phyloP scores from a whole-genome alignment of 1,140 invertebrate genomes.

The Drosophila murphyi region DNA sequence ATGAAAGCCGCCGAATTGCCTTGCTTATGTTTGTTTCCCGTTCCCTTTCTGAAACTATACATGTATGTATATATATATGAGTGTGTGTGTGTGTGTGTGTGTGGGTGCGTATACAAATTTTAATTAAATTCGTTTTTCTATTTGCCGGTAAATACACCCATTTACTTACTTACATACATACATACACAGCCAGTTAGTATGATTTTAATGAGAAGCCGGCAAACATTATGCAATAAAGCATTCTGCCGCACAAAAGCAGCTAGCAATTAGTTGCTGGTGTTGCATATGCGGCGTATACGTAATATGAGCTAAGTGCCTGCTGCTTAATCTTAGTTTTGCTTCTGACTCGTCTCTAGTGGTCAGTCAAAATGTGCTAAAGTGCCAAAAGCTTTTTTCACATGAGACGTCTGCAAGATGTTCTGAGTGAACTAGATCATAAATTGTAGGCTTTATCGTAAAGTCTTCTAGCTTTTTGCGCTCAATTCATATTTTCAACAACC shows the following conservation, averaged over 20 bases:
- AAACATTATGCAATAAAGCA: slow-evolving; percentile 40
- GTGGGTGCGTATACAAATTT: slow-evolving; percentile 54
- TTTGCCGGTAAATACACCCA: slow-evolving; percentile 43
- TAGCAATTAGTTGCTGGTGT: slow-evolving; percentile 39
- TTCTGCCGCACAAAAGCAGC: slow-evolving; percentile 31
- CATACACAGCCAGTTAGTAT: slow-evolving; percentile 4
- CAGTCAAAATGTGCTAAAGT: slow-evolving; percentile 2
- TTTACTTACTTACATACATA: slow-evolving; percentile 20
- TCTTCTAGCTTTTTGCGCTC: too few species aligned
- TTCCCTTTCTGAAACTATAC: slow-evolving; percentile 16
- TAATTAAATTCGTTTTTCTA: slow-evolving; percentile 61
- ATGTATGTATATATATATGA: background rate
- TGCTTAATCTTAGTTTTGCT: slow-evolving; percentile 5
- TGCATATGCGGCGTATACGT: slow-evolving; percentile 33
- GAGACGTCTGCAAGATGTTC: too few species aligned
- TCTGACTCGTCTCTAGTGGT: slow-evolving; percentile 11
- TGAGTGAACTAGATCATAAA: too few species aligned
- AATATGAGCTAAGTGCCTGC: slow-evolving; percentile 27
- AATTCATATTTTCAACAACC: too few species aligned
- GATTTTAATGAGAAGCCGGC: slow-evolving; percentile 49
- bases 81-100: background rate
- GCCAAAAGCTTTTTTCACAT: background rate
- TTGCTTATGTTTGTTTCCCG: slow-evolving; percentile 48
- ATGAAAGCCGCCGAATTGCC: slow-evolving; percentile 49
- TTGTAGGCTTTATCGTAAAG: too few species aligned